Base-by-base conservation (phyloP, 2,113 vertebrate species). In the Caranx ignobilis region DNA sequence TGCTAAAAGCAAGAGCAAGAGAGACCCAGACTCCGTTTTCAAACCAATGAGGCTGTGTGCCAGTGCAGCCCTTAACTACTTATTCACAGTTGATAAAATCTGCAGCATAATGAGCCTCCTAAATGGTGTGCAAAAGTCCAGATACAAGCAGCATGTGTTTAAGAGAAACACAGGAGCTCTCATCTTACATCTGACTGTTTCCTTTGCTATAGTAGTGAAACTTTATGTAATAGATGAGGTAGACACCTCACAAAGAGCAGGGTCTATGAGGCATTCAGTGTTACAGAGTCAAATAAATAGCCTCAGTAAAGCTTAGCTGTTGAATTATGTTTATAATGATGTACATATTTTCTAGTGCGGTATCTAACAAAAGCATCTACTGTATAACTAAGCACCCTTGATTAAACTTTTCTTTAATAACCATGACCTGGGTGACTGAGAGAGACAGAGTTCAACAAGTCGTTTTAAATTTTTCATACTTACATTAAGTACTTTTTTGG, bases 221-320 rank as follows among this genome's bases (percentile, higher is more conserved):
- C 59, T 31, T 15, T 2, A 6, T 4, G 2, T 3, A 35, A 21
- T 11, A 16, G n/a, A 31, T 37, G 11, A 11, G 5, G 3, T 21
- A 6, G 2, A 59, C 21, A 52, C 54, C 15, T 57, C 61, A 10
- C 45, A 19, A 7, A 26, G 26, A 26, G 26, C 26, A 26, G 26
- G 26, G 26, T 26, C 26, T 26, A 26, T 2, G 10, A 75, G 56
- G 57, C 43, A 55, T 50, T 41, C 18, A 16, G 6, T 12, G 32
- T 32, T 10, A 31, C 32, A 26, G 2, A 56, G 35, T 34, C 2
- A 19, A 78, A 65, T 37, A 50, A 31, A 32, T 48, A 41, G 50
- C 41, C 79, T 64, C n/a, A 63, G 66, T 21, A 34, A 60, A 64
- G 10, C 43, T 34, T 32, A 48, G 13, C 57, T 69, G 11, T 2